Conservation (phyloP, 2,797 vertebrate species). For the Myotis myotis region DNA sequence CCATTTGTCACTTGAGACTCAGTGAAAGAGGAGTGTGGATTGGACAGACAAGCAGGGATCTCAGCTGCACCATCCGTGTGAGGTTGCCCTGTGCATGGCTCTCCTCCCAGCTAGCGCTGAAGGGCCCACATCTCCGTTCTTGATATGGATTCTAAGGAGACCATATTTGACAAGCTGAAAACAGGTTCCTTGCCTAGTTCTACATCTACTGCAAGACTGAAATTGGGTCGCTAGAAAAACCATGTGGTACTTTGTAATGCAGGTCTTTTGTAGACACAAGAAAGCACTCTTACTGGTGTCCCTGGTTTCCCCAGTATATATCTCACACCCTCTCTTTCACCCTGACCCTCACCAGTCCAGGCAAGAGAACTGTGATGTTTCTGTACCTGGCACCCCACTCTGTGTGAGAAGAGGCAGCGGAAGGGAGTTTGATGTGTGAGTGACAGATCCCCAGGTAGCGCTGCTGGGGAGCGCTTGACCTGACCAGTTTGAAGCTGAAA, state of each 20-base stretch:
- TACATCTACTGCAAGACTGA: background rate
- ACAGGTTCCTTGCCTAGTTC: background rate
- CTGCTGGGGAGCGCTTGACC: slow-evolving; percentile 87
- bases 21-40: background rate
- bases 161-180: background rate
- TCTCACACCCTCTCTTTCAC: background rate
- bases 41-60: background rate
- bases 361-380: slow-evolving; percentile 58
- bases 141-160: background rate
- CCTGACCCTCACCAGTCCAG: background rate
- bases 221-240: background rate
- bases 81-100: background rate
- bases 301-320: fast-evolving
- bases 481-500: slow-evolving; percentile 87
- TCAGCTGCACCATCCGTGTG: background rate
- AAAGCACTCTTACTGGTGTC: background rate
- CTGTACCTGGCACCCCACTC: slow-evolving; percentile 65
- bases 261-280: background rate
- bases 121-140: background rate
- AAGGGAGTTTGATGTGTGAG: slow-evolving; percentile 77
- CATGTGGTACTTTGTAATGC: background rate
- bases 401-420: slow-evolving; percentile 59
- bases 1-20: background rate
- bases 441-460: slow-evolving; percentile 82
- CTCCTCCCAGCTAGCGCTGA: background rate